Base-by-base conservation (phyloP, 2,888 invertebrate species). In the Sclerodermus sp. region DNA sequence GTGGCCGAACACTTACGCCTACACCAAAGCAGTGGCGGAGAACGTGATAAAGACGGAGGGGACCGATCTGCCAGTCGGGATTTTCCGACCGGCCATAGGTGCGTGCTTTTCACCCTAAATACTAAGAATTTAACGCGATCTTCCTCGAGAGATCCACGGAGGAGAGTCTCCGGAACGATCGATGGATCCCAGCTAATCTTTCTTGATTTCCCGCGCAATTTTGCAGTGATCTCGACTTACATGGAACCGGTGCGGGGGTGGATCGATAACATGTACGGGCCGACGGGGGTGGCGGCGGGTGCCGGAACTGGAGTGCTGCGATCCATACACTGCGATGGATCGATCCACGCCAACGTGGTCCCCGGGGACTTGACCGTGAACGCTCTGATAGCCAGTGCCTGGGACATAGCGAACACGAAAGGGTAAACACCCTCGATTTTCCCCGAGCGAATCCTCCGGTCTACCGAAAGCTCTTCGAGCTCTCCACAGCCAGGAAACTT, bases 211-310 rank as follows among this genome's bases (percentile, higher is more conserved):
- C n/a, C n/a, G n/a, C n/a, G n/a, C n/a, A n/a, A 30, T 30, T 51
- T 74, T 74, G 10, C 66, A 85, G 85, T 86, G 10, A 79, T 85
- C 50, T 85, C 86, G 1, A 84, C 90, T 0, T 89, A 88, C 67
- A 84, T 83, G 43, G 90, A 90, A 72, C 91, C 91, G 0, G 78
- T 89, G 0, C 80, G 86, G 57, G 93, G 92, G 1, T 96, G 94
- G 93, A 90, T 93, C 13, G 93, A 94, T 79, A 96, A 93, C 69
- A 83, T 91, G 64, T 95, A 95, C 71, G 95, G 95, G 3, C 91
- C 93, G 1, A 92, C 91, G 6, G 93, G 87, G 0, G 82, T 84
- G 36, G 87, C 85, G 58, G 82, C 88, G 10, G 90, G 88, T 0
- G 86, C 87, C 3, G 89, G 91, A 0, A 87, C 88, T 17, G 95